A percentile compares a stretch with the other conserved stretches of the same genome.
Evolutionary conservation across 2,113 vertebrate genomes (phyloP).

Genomic region (Cololabis saira): DNA sequence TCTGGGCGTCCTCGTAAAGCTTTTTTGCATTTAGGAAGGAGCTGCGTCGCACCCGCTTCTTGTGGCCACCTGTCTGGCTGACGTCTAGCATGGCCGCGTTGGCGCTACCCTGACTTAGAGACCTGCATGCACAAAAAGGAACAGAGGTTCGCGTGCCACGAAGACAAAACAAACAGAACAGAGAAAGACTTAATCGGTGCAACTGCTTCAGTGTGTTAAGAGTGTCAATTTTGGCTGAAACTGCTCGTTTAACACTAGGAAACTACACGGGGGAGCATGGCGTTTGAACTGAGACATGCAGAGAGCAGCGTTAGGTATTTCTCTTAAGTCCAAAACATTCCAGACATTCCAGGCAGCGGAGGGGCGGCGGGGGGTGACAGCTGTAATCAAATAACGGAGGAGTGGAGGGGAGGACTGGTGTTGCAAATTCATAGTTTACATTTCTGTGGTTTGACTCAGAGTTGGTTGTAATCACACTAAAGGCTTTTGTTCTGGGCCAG

Average conservation of each 20-base stretch:
- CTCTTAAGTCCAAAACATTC: conserved; percentile 76
- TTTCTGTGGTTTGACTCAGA: conserved; percentile 71
- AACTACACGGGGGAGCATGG: conserved; percentile 13
- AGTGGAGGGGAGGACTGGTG: conserved; percentile 15
- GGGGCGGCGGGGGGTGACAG: conserved; percentile 17
- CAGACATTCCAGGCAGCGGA: conserved; percentile 69
- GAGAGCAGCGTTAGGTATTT: conserved; percentile 57
- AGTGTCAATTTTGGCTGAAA: background rate
- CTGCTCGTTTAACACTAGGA: conserved; percentile 5
- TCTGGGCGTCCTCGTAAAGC: conserved; percentile 98
- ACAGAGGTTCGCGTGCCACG: background rate
- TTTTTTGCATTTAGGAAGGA: conserved; percentile 99
- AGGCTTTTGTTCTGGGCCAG: conserved; percentile 14
- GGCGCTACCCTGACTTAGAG: conserved; percentile 95
- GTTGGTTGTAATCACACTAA: conserved; percentile 34
- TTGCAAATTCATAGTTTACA: conserved; percentile 67
- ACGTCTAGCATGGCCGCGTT: conserved; percentile 93
- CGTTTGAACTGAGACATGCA: conserved; percentile 70
- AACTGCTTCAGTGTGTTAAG: background rate
- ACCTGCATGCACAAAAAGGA: conserved; percentile 76
- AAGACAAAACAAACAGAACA: conserved; percentile 9
- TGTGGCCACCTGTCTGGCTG: conserved; percentile 92
- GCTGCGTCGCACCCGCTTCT: conserved; percentile 96
- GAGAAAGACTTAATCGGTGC: background rate
- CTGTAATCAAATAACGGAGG: conserved; percentile 60